These are phyloP conservation scores for Drusus annulatus DNA, from an alignment of 1,140 invertebrate species.

Conservation along the genomic window DNA sequence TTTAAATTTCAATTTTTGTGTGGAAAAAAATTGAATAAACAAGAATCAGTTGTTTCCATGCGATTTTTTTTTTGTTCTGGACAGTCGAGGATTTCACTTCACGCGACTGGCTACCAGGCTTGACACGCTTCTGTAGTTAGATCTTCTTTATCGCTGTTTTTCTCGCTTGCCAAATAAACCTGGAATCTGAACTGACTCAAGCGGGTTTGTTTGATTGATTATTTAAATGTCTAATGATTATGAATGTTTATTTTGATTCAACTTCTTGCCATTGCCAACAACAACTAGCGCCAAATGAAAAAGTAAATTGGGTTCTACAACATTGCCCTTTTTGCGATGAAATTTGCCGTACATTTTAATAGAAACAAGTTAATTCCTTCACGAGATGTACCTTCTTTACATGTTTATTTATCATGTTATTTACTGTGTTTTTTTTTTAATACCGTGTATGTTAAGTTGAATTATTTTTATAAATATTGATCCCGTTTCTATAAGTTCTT, in stretches of 20 bases:
- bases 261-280: slow-evolving; percentile 43
- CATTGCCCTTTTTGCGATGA: slow-evolving; percentile 45
- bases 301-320: slow-evolving; percentile 41
- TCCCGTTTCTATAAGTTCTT: slow-evolving; percentile 23
- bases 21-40: too few species aligned
- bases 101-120: too few species aligned
- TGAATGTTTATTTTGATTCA: slow-evolving; percentile 21
- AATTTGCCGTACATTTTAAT: slow-evolving; percentile 48
- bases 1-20: too few species aligned
- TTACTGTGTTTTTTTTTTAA: not conserved
- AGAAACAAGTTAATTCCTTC: not conserved
- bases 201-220: not conserved
- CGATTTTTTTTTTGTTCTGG: too few species aligned
- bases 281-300: slow-evolving; percentile 41
- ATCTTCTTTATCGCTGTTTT: too few species aligned
- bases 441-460: not conserved
- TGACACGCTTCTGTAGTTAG: too few species aligned
- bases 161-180: too few species aligned
- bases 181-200: too few species aligned
- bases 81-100: too few species aligned
- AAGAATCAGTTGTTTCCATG: too few species aligned
- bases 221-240: slow-evolving; percentile 17
- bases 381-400: not conserved
- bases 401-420: slow-evolving; percentile 12
- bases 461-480: slow-evolving; percentile 14